Evolutionary conservation across 2,888 invertebrate species (phyloP).

Genomic region (Thereva unica): DNA sequence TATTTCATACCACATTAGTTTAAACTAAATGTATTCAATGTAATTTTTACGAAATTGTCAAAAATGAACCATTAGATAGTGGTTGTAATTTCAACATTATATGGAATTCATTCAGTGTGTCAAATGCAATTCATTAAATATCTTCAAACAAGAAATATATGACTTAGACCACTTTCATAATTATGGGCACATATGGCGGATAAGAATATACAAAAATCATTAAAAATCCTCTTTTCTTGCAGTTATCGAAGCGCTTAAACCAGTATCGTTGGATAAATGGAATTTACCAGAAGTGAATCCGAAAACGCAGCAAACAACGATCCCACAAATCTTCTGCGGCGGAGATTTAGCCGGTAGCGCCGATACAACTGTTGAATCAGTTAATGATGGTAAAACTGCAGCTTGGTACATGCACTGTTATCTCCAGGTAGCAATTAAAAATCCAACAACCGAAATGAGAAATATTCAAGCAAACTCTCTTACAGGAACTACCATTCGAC

Average conservation of each 20-base stretch:
- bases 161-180: no score
- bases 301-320: conserved; percentile 77
- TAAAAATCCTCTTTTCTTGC: conserved; percentile 44
- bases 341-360: conserved; percentile 94
- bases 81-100: no score
- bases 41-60: no score
- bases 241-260: conserved; percentile 76
- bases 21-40: no score
- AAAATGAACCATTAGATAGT: no score
- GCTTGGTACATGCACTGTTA: conserved; percentile 94
- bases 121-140: no score
- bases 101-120: no score
- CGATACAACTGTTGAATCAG: conserved; percentile 97
- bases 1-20: no score
- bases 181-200: no score
- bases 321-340: conserved; percentile 84
- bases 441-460: neutral
- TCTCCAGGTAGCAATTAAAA: conserved; percentile 68
- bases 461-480: neutral
- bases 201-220: no score
- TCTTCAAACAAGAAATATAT: no score
- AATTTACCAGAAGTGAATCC: conserved; percentile 80
- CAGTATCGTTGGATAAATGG: conserved; percentile 75
- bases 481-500: conserved; percentile 65
- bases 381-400: conserved; percentile 97